These are phyloP conservation scores for Anser cygnoides DNA, from an alignment of 2,113 vertebrate genomes.

Conservation along the genomic window DNA sequence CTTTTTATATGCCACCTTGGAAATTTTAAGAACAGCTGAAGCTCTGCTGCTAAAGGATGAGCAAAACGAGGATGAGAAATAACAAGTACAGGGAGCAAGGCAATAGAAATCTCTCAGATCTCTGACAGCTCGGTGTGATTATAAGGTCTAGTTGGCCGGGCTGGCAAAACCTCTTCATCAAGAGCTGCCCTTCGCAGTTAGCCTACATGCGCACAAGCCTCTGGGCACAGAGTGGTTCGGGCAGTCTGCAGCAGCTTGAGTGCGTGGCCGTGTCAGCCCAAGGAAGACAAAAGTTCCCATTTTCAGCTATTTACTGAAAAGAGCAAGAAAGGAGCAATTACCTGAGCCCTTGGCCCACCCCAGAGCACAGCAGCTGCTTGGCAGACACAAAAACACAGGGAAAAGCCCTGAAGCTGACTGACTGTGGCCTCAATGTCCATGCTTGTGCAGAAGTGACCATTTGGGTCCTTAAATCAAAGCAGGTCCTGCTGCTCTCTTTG, in stretches of 20 bases:
- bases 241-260: fast-evolving
- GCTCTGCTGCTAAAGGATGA: not conserved
- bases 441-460: fast-evolving
- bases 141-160: not conserved
- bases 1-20: not conserved
- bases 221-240: not conserved
- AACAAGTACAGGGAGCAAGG: not conserved
- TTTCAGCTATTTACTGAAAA: not conserved
- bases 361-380: not conserved
- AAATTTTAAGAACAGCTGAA: not conserved
- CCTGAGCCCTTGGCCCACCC: not conserved
- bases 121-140: not conserved
- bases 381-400: not conserved
- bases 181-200: not conserved
- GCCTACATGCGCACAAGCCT: not conserved
- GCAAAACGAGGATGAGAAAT: not conserved
- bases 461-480: not conserved
- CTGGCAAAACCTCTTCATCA: not conserved
- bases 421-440: fast-evolving
- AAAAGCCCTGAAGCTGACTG: not conserved
- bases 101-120: not conserved
- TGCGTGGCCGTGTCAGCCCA: not conserved
- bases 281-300: not conserved
- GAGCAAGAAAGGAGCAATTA: not conserved
- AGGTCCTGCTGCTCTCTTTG: not conserved